Evolutionary conservation across 2,888 invertebrate genomes (phyloP).

Genomic region (Drosophila aldrichi): DNA sequence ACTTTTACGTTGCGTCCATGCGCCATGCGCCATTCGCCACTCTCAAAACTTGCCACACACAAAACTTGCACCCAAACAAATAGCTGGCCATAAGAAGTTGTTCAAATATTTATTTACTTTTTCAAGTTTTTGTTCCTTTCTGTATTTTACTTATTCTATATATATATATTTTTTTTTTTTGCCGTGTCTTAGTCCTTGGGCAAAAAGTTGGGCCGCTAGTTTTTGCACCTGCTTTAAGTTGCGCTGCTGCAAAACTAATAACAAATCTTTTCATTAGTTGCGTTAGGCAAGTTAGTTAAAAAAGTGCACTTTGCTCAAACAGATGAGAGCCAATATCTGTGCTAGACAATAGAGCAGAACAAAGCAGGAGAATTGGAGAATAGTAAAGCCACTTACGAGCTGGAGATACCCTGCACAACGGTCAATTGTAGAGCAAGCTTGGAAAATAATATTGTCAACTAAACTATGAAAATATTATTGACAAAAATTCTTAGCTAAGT

Average conservation of each 20-base stretch:
- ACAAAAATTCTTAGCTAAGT: neutral
- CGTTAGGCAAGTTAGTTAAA: conserved; percentile 81
- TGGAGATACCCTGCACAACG: neutral
- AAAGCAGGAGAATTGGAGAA: neutral
- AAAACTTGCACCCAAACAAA: conserved; percentile 66
- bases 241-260: conserved; percentile 67
- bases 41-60: conserved; percentile 12
- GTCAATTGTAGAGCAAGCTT: neutral
- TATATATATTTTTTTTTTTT: neutral
- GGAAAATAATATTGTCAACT: too few species aligned
- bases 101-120: conserved; percentile 81
- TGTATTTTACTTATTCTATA: conserved; percentile 5
- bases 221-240: conserved; percentile 65
- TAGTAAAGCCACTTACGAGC: neutral
- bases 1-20: conserved; percentile 48
- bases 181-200: conserved; percentile 14
- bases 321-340: conserved; percentile 53
- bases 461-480: neutral
- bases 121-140: conserved; percentile 59
- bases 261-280: conserved; percentile 81
- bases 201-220: conserved; percentile 55
- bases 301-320: conserved; percentile 71
- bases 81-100: conserved; percentile 79
- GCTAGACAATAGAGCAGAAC: conserved; percentile 31
- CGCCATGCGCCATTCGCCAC: conserved; percentile 4